Evolutionary conservation across 2,113 vertebrate species (phyloP).

Genomic region (Uria lomvia): DNA sequence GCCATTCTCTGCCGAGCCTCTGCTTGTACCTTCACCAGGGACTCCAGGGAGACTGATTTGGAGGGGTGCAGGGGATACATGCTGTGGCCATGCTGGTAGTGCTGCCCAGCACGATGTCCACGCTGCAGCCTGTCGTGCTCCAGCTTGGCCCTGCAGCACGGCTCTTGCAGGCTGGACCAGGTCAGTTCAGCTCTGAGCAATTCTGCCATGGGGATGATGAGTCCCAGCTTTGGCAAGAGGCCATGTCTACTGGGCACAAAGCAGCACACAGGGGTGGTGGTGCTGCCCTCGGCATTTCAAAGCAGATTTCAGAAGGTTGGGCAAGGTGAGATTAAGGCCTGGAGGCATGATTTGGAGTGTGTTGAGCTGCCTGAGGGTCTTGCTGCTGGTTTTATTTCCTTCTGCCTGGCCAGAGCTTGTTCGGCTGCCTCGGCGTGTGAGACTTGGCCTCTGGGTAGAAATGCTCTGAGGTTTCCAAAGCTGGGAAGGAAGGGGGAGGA

Average conservation of each 20-base stretch:
- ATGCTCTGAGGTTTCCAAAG: not conserved
- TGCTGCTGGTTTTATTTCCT: not conserved
- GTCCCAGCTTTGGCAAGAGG: not conserved
- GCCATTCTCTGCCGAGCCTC: not conserved
- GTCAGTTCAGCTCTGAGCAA: not conserved
- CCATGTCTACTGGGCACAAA: accelerated
- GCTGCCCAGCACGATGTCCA: accelerated
- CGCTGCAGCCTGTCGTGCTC: accelerated
- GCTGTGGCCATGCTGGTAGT: not conserved
- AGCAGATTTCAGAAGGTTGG: not conserved
- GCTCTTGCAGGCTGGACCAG: not conserved
- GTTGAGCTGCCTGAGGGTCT: not conserved
- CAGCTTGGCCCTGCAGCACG: accelerated
- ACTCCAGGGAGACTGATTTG: not conserved
- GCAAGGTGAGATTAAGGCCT: not conserved
- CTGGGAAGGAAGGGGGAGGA: not conserved
- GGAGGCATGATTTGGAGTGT: not conserved
- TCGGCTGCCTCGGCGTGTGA: accelerated
- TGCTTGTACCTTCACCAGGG: not conserved
- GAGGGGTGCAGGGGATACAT: not conserved
- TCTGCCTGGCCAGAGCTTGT: not conserved
- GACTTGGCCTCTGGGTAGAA: not conserved
- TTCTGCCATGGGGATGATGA: accelerated
- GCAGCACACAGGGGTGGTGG: accelerated
- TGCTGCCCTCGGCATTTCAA: not conserved